These are phyloP conservation scores for Brassicogethes aeneus DNA, from an alignment of 2,888 invertebrate genomes.

Conservation along the genomic window DNA sequence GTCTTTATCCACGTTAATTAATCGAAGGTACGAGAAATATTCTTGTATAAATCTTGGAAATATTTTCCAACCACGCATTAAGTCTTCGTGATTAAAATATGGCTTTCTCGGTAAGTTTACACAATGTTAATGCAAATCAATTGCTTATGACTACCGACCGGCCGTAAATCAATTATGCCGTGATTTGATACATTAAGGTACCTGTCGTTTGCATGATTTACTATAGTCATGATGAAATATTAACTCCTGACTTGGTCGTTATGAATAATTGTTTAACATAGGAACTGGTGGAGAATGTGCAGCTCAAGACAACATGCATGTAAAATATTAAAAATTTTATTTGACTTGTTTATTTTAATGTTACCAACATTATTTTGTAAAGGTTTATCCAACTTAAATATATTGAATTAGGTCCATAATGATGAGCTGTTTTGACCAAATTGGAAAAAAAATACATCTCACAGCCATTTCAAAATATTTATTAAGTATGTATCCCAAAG, in stretches of 20 bases:
- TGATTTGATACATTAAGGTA: constrained; percentile 42
- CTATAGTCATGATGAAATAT: constrained; percentile 36
- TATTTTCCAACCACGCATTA: constrained; percentile 26
- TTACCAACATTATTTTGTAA: no score
- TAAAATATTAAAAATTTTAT: no score
- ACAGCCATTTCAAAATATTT: no score
- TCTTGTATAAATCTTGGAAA: constrained; percentile 23
- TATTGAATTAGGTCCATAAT: no score
- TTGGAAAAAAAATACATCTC: no score
- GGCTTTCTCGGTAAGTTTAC: constrained; percentile 37
- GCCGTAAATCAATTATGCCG: constrained; percentile 40
- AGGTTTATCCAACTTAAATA: no score
- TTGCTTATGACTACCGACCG: constrained; percentile 38
- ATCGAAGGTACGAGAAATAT: not conserved
- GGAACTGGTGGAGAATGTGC: no score
- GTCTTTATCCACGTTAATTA: not conserved
- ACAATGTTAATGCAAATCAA: constrained; percentile 43
- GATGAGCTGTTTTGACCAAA: no score
- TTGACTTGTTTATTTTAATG: no score
- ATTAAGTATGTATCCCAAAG: no score
- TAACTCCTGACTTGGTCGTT: constrained; percentile 27
- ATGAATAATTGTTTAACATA: constrained; percentile 25
- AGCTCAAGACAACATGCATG: no score
- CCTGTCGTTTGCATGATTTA: constrained; percentile 36
- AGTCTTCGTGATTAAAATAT: constrained; percentile 30